Evolutionary conservation across 2,888 invertebrate species (phyloP).

Genomic region (Monoplex corrugatus): DNA sequence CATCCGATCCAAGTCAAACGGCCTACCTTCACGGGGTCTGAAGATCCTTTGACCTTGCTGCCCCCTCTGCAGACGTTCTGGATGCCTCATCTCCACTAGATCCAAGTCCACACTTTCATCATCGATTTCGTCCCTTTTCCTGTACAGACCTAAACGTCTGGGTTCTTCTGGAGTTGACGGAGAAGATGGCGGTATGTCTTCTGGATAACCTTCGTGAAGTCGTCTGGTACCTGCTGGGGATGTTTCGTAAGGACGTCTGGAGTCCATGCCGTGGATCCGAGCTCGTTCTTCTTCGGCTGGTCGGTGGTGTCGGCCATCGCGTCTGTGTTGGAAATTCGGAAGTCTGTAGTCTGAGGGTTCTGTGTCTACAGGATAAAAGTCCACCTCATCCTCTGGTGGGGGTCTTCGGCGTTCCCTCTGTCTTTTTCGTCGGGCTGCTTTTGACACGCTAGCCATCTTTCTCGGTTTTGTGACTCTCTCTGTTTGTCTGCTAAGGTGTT

Average conservation of each 20-base stretch:
- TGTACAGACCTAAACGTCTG: not conserved
- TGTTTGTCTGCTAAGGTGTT: not conserved
- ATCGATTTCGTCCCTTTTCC: not conserved
- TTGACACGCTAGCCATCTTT: not conserved
- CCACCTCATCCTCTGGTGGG: not conserved
- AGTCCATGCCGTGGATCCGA: not conserved
- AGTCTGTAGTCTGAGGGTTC: not conserved
- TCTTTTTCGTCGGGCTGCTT: not conserved
- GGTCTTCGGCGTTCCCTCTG: not conserved
- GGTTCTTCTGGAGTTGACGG: not conserved
- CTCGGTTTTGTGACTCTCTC: not conserved
- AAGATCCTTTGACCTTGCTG: not conserved
- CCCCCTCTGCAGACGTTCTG: not conserved
- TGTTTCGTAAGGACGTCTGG: too few species aligned
- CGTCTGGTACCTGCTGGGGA: not conserved
- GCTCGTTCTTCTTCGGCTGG: not conserved
- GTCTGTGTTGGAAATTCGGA: not conserved
- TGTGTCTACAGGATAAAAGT: not conserved
- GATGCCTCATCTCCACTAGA: constrained; percentile 38
- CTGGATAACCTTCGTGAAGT: not conserved
- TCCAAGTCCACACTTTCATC: not conserved
- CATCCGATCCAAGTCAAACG: not conserved
- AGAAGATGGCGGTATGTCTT: not conserved
- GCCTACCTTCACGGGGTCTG: not conserved
- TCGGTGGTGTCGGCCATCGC: not conserved